These are phyloP conservation scores for Oppia nitens DNA, from an alignment of 1,140 invertebrate species.

Conservation along the genomic window DNA sequence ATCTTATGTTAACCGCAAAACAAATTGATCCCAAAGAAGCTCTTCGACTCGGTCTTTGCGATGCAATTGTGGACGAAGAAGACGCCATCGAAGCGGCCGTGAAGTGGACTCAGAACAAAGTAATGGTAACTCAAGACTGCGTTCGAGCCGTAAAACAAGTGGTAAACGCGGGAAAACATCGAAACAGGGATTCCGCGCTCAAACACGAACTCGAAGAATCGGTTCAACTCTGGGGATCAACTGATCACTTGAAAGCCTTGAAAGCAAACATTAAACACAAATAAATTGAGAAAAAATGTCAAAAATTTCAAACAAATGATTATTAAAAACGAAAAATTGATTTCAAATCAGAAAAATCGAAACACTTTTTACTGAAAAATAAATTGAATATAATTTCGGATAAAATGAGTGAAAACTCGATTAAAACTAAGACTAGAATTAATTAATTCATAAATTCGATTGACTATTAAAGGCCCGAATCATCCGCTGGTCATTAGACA, in stretches of 20 bases:
- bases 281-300: no score
- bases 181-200: not conserved
- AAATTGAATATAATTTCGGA: no score
- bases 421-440: no score
- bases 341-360: no score
- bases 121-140: not conserved
- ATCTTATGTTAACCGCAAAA: constrained; percentile 30
- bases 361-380: no score
- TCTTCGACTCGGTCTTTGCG: constrained; percentile 25
- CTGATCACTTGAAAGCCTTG: not conserved
- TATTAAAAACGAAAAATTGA: no score
- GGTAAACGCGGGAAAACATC: not conserved
- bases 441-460: no score
- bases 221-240: not conserved
- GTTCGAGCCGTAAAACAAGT: not conserved
- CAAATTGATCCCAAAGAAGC: constrained; percentile 30
- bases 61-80: constrained; percentile 8
- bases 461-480: not conserved
- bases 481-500: not conserved
- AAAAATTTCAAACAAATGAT: no score
- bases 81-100: not conserved
- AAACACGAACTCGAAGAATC: constrained; percentile 1
- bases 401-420: no score
- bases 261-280: constrained; percentile 11
- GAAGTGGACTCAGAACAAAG: not conserved